These are phyloP conservation scores for Clavelina lepadiformis DNA, from an alignment of 23 tunicate genomes.

Conservation along the genomic window DNA sequence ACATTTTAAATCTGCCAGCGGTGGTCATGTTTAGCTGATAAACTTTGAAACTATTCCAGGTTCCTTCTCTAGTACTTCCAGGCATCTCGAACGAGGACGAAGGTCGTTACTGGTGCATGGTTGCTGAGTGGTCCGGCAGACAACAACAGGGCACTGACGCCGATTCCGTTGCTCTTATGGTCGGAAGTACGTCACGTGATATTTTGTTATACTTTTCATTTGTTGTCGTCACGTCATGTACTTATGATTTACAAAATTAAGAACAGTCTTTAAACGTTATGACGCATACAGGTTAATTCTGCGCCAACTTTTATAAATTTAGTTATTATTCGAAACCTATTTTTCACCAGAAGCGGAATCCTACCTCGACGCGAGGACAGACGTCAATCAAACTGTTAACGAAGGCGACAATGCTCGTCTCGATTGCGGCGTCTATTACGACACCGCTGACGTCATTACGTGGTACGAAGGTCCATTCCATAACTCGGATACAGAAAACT, in stretches of 20 bases:
- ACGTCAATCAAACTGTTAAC: not conserved
- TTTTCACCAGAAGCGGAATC: not conserved
- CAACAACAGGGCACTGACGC: conserved; percentile 67
- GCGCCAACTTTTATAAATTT: not conserved
- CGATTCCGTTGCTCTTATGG: conserved; percentile 39
- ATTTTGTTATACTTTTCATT: not conserved
- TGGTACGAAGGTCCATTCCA: conserved; percentile 70
- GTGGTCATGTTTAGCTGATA: too few relatives aligned
- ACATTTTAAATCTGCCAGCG: too few relatives aligned
- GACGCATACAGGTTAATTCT: not conserved
- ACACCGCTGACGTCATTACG: conserved; percentile 11
- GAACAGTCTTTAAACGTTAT: not conserved
- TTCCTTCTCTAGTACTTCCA: conserved; percentile 18
- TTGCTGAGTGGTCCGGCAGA: conserved; percentile 72
- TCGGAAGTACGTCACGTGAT: conserved; percentile 13
- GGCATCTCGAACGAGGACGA: conserved; percentile 30
- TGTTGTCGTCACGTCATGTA: not conserved
- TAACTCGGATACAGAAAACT: conserved; percentile 43
- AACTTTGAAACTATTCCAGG: conserved; percentile 14
- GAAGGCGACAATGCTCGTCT: conserved; percentile 4
- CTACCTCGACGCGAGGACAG: conserved; percentile 16
- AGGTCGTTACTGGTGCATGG: conserved; percentile 76
- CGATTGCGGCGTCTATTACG: conserved; percentile 9
- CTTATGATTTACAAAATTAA: not conserved
- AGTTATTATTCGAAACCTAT: not conserved